These are phyloP conservation scores for Athene noctua DNA, from an alignment of 2,113 vertebrate genomes.

Conservation along the genomic window DNA sequence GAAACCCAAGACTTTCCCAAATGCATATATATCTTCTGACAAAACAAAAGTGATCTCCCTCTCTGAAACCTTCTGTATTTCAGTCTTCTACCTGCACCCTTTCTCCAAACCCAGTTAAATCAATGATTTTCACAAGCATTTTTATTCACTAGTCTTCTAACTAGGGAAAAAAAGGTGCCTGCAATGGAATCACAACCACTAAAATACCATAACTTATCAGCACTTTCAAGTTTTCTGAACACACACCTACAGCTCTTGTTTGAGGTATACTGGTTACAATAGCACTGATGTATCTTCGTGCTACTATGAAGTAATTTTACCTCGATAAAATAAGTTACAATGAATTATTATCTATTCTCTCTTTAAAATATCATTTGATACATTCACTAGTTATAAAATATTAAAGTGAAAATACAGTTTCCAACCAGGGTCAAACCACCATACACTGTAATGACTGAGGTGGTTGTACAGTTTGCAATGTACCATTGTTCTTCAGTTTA, in stretches of 20 bases:
- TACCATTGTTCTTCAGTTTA: neutral
- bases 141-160: neutral
- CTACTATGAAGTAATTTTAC: neutral
- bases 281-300: neutral
- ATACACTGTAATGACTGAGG: neutral
- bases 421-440: neutral
- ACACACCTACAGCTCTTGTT: neutral
- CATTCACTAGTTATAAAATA: neutral
- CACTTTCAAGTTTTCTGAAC: neutral
- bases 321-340: neutral
- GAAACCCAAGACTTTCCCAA: neutral
- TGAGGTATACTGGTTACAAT: neutral
- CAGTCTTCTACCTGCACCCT: neutral
- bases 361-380: neutral
- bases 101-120: neutral
- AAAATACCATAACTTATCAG: neutral
- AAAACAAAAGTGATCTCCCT: neutral
- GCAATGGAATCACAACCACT: neutral
- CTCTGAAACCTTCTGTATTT: neutral
- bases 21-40: neutral
- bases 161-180: neutral
- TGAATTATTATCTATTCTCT: neutral
- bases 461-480: neutral
- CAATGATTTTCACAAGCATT: neutral
- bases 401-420: neutral